Evolutionary conservation across 2,113 vertebrate species (phyloP), one percentile per base, ranked within the genome.

Genomic region (Coptodon rendalli): DNA sequence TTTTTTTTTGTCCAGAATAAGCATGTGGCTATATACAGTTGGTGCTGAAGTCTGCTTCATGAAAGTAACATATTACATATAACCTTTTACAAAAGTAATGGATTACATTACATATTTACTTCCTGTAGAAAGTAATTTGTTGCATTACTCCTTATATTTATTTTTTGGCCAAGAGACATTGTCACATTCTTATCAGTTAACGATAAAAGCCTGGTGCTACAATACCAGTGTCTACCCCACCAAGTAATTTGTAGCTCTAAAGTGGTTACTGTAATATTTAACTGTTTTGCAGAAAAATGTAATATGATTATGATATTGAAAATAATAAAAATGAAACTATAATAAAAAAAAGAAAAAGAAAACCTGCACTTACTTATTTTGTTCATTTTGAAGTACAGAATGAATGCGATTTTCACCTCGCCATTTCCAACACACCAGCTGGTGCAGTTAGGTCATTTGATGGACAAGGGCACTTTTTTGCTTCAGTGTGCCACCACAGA

Each of bases 391-490:
- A 6, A 48, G 24, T 76, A 76, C 43, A 76, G 2, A 48, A 29
- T 48, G 6, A 45, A 29, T 48, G 22, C 40, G 48, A 29, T 76
- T 48, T 76, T 48, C 40, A 29, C 14, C 40, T 45, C 10, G 0
- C 43, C 14, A 4, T 48, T 76, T 76, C 40, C 14, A 45, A 48
- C 71, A 76, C 4, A 29, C 40, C 10, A 27, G 36, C 22, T 73
- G 40, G 68, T 45, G 24, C 68, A 73, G 13, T 45, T 71, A 27
- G 40, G 68, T 3, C 5, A 73, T 73, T 73, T 73, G 5, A 45
- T 45, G 40, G 68, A 45, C 68, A 73, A 73, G 24, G 68, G 45
- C 68, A 17, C 8, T 29, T 45, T 73, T 73, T 73, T 73, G 22
- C 40, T 6, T 45, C 22, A 11, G 68, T 0, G 4, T 10, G 13